A percentile compares a stretch with the other conserved stretches of the same genome.
Conservation (phyloP, 2,888 invertebrate genomes). For the Limnephilus auricula region DNA sequence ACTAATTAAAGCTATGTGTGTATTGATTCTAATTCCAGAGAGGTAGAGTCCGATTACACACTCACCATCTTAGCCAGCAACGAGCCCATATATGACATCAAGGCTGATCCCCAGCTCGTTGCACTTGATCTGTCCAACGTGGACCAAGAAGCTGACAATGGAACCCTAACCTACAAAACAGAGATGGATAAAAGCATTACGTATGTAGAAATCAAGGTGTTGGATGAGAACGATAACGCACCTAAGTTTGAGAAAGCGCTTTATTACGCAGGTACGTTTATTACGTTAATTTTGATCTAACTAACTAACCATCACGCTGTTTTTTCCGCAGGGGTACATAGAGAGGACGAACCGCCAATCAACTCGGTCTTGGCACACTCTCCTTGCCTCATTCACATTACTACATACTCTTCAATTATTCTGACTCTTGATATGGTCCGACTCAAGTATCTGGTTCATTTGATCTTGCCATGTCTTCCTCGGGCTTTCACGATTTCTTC, state of each 20-base stretch:
- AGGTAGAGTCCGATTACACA: constrained; percentile 84
- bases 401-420: too few relatives aligned
- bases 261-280: constrained; percentile 80
- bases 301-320: too few relatives aligned
- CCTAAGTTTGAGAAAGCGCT: constrained; percentile 83
- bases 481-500: too few relatives aligned
- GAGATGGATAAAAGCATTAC: constrained; percentile 84
- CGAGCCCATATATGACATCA: constrained; percentile 84
- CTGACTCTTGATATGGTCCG: too few relatives aligned
- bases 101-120: constrained; percentile 72
- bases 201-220: constrained; percentile 83
- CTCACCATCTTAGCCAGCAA: constrained; percentile 91
- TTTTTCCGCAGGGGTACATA: too few relatives aligned
- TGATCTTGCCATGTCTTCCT: too few relatives aligned
- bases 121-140: constrained; percentile 69
- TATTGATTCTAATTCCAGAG: constrained; percentile 74
- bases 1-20: not conserved
- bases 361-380: too few relatives aligned
- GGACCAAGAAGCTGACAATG: constrained; percentile 68
- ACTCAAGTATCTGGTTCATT: too few relatives aligned
- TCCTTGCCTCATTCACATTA: too few relatives aligned
- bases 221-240: constrained; percentile 91
- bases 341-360: too few relatives aligned
- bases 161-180: constrained; percentile 69
- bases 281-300: not conserved